Percentiles rank a stretch among this genome's conserved stretches.
Evolutionary conservation across 1,140 invertebrate genomes (phyloP).

Genomic region (Pseudoatta argentina): DNA sequence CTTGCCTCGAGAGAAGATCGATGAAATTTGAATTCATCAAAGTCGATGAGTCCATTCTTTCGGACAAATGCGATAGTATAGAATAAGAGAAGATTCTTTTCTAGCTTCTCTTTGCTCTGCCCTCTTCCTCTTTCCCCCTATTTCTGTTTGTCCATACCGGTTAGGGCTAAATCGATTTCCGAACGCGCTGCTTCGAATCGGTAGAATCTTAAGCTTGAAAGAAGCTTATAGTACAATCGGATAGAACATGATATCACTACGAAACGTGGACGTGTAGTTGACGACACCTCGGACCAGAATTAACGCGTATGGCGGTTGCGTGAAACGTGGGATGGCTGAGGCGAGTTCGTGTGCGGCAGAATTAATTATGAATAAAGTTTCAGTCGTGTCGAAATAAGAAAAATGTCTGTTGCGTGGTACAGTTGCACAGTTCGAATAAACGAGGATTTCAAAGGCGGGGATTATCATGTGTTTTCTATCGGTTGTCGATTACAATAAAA

Average conservation of each 20-base stretch:
- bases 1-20: not conserved
- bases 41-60: conserved; percentile 44
- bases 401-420: not conserved
- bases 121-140: not conserved
- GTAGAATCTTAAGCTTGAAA: conserved; percentile 66
- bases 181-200: conserved; percentile 55
- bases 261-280: conserved; percentile 10
- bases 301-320: conserved; percentile 19
- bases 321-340: not conserved
- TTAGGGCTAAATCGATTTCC: conserved; percentile 58
- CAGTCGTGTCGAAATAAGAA: not conserved
- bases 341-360: not conserved
- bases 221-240: conserved; percentile 69
- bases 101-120: not conserved
- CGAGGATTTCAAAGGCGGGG: too few relatives aligned
- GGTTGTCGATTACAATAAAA: conserved; percentile 4
- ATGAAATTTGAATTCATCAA: conserved; percentile 50
- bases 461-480: not conserved
- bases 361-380: conserved; percentile 35
- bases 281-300: conserved; percentile 50
- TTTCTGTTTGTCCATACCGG: conserved; percentile 23
- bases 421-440: not conserved
- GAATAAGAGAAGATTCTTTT: conserved; percentile 19
- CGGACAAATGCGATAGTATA: conserved; percentile 38
- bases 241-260: conserved; percentile 43